These are phyloP conservation scores for Drosophila neocordata DNA, from an alignment of 1,140 invertebrate species.

Conservation along the genomic window DNA sequence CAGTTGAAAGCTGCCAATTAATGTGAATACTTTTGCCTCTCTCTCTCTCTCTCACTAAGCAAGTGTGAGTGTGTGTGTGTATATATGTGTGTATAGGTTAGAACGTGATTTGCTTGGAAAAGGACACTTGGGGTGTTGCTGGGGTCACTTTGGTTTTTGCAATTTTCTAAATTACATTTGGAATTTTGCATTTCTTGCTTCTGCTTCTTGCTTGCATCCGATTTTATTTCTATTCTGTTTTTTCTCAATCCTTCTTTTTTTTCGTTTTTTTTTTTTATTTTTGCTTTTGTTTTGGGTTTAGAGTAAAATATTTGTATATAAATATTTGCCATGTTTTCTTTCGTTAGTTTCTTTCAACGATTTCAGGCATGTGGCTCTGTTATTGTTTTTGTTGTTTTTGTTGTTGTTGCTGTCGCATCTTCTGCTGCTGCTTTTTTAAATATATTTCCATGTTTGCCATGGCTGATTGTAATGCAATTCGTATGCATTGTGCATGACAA, in stretches of 20 bases:
- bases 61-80: not conserved
- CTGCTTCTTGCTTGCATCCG: constrained; percentile 29
- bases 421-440: constrained; percentile 37
- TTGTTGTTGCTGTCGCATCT: constrained; percentile 30
- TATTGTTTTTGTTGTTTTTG: constrained; percentile 19
- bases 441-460: constrained; percentile 69
- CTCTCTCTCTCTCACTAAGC: not conserved
- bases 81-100: constrained; percentile 1
- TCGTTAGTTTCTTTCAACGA: constrained; percentile 47
- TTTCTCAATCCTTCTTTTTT: not conserved
- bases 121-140: constrained; percentile 10
- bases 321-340: constrained; percentile 61
- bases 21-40: constrained; percentile 42
- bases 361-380: constrained; percentile 42
- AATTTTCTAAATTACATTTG: constrained; percentile 77
- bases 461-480: constrained; percentile 79
- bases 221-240: constrained; percentile 1
- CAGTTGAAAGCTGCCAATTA: constrained; percentile 57
- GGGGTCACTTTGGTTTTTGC: constrained; percentile 32
- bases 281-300: constrained; percentile 35
- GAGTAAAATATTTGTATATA: constrained; percentile 62
- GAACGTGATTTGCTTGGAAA: constrained; percentile 42
- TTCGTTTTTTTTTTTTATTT: constrained; percentile 3
- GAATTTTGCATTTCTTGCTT: constrained; percentile 57
- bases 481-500: constrained; percentile 77